Base-by-base conservation (phyloP, 2,113 vertebrate genomes). In the Apteryx owenii region DNA sequence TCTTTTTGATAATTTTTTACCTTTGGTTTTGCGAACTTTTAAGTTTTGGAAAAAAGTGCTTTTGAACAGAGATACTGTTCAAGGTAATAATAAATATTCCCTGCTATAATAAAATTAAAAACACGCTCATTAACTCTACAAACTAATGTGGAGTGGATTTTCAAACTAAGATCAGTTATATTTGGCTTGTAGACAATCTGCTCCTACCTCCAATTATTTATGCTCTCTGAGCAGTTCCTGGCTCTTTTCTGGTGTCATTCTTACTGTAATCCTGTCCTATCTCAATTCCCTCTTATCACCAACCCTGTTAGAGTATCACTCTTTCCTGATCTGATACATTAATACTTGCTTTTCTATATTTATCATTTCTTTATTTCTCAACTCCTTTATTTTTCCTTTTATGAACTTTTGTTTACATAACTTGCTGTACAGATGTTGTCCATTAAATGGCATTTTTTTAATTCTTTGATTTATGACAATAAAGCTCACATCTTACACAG, bases 401-500 rank as follows among this genome's bases (percentile, higher is more conserved):
- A 88, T 28, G 61, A 89, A 69, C 44, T 69, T 89, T 33, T 95
- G 91, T 96, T 94, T 18, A 61, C 17, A 62, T 78, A 94, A 94
- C 81, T 93, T 94, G 51, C 83, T 95, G 77, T 91, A 54, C 56
- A 69, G 77, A 82, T 82, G 70, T 83, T 90, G 83, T 71, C 82
- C 85, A 68, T 38, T 92, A 72, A 12, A 44, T 94, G 94, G 76
- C 62, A 79, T 78, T 96, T 85, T 33, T 33, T 3, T 36, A 56
- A 26, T 66, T 58, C 94, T 97, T 97, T 76, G 70, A 85, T 81
- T 85, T 86, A 94, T 92, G 79, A 93, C 94, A 88, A 31, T 92
- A 93, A 97, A 95, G 95, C 88, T 96, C 97, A 88, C 44, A 31
- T 56, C 77, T 95, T 51, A 89, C 90, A 94, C 22, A 82, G 31